Evolutionary conservation across 2,113 vertebrate genomes (phyloP).

Genomic region (Orientallactaga bullata): DNA sequence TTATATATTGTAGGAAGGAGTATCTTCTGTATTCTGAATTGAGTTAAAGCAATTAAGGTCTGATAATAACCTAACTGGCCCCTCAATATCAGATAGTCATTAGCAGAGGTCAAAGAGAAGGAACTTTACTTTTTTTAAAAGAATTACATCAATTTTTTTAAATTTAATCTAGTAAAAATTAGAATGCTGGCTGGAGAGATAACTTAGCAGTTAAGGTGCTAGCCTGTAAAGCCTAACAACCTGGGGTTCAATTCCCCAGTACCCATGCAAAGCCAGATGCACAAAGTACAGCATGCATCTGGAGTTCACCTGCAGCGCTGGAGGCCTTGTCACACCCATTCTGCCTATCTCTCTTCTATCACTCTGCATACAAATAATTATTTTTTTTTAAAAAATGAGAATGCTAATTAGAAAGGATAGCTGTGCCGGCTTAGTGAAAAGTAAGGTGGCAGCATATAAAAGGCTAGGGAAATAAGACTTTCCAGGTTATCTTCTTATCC

Average conservation of each 20-base stretch:
- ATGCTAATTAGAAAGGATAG: constrained; percentile 30
- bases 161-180: no score
- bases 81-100: constrained; percentile 35
- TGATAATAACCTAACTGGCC: constrained; percentile 13
- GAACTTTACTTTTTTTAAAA: background rate
- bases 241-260: no score
- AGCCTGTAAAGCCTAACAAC: no score
- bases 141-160: background rate
- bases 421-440: background rate
- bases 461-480: constrained; percentile 11
- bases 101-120: background rate
- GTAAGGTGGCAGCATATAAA: background rate
- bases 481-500: background rate
- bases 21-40: constrained; percentile 25
- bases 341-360: no score
- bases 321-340: no score
- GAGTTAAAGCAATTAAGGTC: background rate
- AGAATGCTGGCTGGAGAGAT: no score
- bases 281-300: no score
- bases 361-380: no score
- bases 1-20: background rate
- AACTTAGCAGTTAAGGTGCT: no score
- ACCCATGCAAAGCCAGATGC: no score
- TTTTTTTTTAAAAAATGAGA: no score
- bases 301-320: no score